Evolutionary conservation across 1,140 invertebrate genomes (phyloP), one percentile per base, ranked within the genome.

Genomic region (Doryteuthis pealeii): DNA sequence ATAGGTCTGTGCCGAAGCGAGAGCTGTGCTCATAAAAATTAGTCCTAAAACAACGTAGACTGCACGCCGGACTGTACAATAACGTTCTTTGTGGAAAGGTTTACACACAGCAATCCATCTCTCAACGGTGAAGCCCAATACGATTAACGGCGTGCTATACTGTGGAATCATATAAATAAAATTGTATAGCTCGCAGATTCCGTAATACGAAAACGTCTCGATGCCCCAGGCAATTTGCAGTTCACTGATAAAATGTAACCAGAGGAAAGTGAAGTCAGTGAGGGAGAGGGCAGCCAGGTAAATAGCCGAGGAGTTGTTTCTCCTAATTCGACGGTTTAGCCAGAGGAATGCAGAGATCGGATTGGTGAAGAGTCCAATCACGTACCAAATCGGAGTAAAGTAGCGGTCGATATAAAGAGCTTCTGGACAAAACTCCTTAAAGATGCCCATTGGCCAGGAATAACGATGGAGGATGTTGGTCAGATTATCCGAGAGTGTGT

Each of bases 121-220:
- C 83, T 96, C 95, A 0, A 94, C 90, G 0, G 94, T 96, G 84
- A 96, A 95, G 2, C 93, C 93, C 5, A 96, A 76, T 6, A 87
- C 85, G 1, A 86, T 79, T 28, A 86, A 68, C 5, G 82, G 80
- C 49, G 80, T 81, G 32, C 82, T 76, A 62, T 84, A 83, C 65
- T 84, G 82, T 6, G 79, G 77, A 0, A 80, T 78, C 73, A 83
- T 81, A 73, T 81, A 82, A 1, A 83, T 22, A 30, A 82, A 72
- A 35, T 80, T 80, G 69, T 80, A 81, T 18, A 80, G 26, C 72
- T 84, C 78, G 67, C 83, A 85, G 62, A 82, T 74, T 0, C 66
- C 79, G 15, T 72, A 45, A 10, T 76, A 67, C 62, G 83, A 77
- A 35, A 84, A 71, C 31, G 80, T 79, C 15, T 79, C 43, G 1